Conservation (phyloP, 2,797 vertebrate genomes). For the Moxostoma hubbsi region DNA sequence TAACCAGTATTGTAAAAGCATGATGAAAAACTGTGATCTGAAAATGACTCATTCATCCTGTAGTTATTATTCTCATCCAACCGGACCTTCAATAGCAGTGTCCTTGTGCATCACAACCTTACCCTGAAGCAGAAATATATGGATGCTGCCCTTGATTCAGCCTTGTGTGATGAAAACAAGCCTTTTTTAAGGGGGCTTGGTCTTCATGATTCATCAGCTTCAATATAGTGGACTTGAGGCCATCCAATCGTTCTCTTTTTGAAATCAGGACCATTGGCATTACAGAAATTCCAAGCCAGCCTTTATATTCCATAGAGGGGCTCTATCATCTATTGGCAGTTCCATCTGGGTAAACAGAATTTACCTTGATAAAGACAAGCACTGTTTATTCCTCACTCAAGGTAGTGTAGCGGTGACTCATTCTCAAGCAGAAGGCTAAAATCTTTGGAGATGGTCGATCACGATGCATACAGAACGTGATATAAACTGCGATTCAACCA, state of each 20-base stretch:
- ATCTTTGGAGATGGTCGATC: slow-evolving; percentile 53
- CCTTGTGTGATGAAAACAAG: neutral
- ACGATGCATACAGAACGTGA: slow-evolving; percentile 33
- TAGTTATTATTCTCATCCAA: slow-evolving; percentile 13
- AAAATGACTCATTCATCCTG: slow-evolving; percentile 22
- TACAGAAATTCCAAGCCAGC: slow-evolving; percentile 53
- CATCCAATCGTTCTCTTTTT: slow-evolving; percentile 40
- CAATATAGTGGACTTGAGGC: slow-evolving; percentile 25
- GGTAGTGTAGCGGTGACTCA: slow-evolving; percentile 70
- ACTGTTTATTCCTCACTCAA: slow-evolving; percentile 68
- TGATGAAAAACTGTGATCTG: neutral
- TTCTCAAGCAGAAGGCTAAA: slow-evolving; percentile 42
- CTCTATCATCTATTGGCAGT: slow-evolving; percentile 57
- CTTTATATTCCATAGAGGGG: slow-evolving; percentile 53
- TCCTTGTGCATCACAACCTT: slow-evolving; percentile 33
- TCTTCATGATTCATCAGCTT: neutral
- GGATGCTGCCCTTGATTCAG: neutral
- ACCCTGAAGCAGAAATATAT: slow-evolving; percentile 3
- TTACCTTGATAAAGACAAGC: slow-evolving; percentile 67
- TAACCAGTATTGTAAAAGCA: neutral
- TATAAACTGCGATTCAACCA: slow-evolving; percentile 29
- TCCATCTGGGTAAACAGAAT: slow-evolving; percentile 71
- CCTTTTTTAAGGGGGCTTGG: slow-evolving; percentile 23
- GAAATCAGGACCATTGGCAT: slow-evolving; percentile 37
- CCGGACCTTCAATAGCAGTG: slow-evolving; percentile 10